A percentile compares a stretch with the other conserved stretches of the same genome.
Evolutionary conservation across 2,888 invertebrate species (phyloP).

Genomic region (Asteroscopus sphinx): DNA sequence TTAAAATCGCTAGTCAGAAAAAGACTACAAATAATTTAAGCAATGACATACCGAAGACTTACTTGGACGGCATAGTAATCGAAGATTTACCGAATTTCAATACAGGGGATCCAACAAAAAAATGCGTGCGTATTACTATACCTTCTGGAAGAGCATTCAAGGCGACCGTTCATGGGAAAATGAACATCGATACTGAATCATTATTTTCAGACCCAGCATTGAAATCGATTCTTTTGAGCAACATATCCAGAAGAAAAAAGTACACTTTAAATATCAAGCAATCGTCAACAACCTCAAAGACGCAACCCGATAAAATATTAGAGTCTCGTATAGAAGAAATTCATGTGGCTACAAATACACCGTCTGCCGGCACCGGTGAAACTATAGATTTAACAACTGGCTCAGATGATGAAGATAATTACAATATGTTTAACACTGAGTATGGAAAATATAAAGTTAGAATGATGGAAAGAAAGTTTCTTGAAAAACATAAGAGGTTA

Average conservation of each 20-base stretch:
- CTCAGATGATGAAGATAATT: constrained; percentile 71
- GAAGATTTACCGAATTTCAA: constrained; percentile 63
- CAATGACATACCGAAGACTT: constrained; percentile 48
- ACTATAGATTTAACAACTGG: constrained; percentile 82
- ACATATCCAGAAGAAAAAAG: constrained; percentile 61
- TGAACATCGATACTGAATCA: constrained; percentile 67
- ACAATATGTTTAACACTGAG: constrained; percentile 68
- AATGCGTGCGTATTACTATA: constrained; percentile 71
- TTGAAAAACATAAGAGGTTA: constrained; percentile 70
- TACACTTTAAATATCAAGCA: constrained; percentile 78
- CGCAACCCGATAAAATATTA: constrained; percentile 54
- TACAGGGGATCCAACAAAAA: constrained; percentile 62
- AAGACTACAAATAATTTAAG: constrained; percentile 9
- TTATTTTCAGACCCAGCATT: constrained; percentile 73
- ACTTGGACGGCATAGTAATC: constrained; percentile 64
- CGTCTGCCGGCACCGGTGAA: constrained; percentile 57
- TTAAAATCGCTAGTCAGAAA: neutral
- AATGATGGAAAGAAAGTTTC: constrained; percentile 55
- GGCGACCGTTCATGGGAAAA: constrained; percentile 75
- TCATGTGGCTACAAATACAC: constrained; percentile 32
- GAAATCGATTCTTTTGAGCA: constrained; percentile 66
- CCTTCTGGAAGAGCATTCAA: constrained; percentile 76
- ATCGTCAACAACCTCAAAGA: constrained; percentile 49
- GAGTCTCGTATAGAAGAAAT: constrained; percentile 62
- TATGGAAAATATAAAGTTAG: constrained; percentile 72